Percentiles rank a stretch among this genome's conserved stretches.
phyloP scores from a whole-genome alignment of 2,797 vertebrate species.

The Chromobotia macracanthus region DNA sequence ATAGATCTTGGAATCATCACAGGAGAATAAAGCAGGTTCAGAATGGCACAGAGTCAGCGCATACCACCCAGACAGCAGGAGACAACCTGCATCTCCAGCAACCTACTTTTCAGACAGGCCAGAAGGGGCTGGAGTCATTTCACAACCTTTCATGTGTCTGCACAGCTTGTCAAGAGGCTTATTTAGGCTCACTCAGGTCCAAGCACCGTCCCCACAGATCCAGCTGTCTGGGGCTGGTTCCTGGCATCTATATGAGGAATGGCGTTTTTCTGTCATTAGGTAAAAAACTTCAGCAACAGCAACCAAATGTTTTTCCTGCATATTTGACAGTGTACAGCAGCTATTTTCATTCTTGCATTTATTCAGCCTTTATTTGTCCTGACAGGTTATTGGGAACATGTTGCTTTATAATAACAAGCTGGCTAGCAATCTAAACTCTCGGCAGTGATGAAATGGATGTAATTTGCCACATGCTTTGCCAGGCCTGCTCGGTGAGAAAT shows the following conservation, averaged over 20 bases:
- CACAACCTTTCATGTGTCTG: constrained; percentile 36
- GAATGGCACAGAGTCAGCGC: background rate
- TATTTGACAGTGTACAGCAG: constrained; percentile 45
- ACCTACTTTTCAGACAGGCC: constrained; percentile 37
- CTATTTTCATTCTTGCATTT: constrained; percentile 45
- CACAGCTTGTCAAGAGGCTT: constrained; percentile 28
- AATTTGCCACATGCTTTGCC: constrained; percentile 43
- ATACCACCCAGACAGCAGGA: background rate
- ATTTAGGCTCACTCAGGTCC: constrained; percentile 41
- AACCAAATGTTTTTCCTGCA: background rate
- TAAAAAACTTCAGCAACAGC: constrained; percentile 10
- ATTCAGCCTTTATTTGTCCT: constrained; percentile 46
- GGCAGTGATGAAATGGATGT: constrained; percentile 35
- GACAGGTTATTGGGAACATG: constrained; percentile 50
- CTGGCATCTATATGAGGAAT: constrained; percentile 41
- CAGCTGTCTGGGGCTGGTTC: constrained; percentile 28
- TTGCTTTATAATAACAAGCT: constrained; percentile 50
- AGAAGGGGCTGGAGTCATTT: background rate
- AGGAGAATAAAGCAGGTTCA: background rate
- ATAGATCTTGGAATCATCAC: background rate
- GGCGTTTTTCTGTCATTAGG: background rate
- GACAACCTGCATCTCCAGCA: constrained; percentile 21
- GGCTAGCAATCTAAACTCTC: constrained; percentile 41
- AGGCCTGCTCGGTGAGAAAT: constrained; percentile 14
- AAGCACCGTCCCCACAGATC: constrained; percentile 28